A percentile compares a stretch with the other conserved stretches of the same genome.
Conservation (phyloP, 2,797 vertebrate genomes). For the Sphenodon punctatus region DNA sequence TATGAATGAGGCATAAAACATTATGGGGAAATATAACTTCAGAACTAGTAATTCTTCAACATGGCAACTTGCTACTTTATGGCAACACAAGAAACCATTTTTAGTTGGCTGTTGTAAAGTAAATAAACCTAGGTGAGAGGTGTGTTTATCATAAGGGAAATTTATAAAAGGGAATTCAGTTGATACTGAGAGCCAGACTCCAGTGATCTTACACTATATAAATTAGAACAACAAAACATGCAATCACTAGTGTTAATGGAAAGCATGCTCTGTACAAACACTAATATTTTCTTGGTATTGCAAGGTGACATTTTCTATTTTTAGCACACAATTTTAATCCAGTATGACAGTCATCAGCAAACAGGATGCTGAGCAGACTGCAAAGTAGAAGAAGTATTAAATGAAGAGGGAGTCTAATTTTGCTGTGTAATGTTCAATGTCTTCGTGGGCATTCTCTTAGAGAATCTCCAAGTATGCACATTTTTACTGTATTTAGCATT, state of each 20-base stretch:
- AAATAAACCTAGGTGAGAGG: not conserved
- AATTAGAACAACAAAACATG: not conserved
- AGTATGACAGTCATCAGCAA: not conserved
- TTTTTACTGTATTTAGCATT: slow-evolving; percentile 6
- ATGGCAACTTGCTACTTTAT: not conserved
- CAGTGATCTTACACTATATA: not conserved
- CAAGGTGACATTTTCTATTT: not conserved
- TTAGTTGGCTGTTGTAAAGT: not conserved
- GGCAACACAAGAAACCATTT: not conserved
- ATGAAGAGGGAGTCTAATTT: not conserved
- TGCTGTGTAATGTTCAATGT: not conserved
- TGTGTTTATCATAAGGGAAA: not conserved
- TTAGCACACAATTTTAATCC: not conserved
- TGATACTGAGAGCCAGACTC: not conserved
- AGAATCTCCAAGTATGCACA: not conserved
- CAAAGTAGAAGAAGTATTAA: not conserved
- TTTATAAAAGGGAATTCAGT: not conserved
- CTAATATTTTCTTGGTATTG: not conserved
- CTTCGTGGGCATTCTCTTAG: not conserved
- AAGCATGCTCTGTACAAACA: not conserved
- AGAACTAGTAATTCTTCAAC: not conserved
- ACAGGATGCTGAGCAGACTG: not conserved
- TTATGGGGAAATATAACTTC: not conserved
- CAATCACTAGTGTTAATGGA: not conserved
- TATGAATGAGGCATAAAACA: fast-evolving